phyloP scores from a whole-genome alignment of 92 coral and sea anemone species.

The Paramuricea clavata region DNA sequence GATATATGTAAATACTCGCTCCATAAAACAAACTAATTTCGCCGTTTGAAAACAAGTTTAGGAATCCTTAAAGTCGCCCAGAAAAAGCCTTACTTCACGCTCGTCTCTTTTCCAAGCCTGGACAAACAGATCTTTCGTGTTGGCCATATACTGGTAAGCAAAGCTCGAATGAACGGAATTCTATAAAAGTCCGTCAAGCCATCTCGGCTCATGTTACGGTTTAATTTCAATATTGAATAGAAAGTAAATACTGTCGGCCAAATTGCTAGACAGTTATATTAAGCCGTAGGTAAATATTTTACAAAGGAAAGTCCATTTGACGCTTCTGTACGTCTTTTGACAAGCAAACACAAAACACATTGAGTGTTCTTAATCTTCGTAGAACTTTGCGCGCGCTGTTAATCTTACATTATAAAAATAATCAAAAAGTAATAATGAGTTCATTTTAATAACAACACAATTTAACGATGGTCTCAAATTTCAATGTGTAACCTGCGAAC shows the following conservation, averaged over 20 bases:
- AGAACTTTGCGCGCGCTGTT: no score
- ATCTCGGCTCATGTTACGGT: constrained; percentile 32
- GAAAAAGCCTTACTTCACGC: neutral
- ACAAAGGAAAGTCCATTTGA: neutral
- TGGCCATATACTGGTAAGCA: neutral
- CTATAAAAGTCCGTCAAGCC: neutral
- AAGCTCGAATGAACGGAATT: constrained; percentile 9
- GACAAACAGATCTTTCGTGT: neutral
- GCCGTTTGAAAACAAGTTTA: neutral
- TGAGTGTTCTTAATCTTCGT: no score
- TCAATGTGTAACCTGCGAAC: no score
- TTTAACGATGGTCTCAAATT: no score
- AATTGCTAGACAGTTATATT: neutral
- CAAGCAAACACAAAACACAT: neutral
- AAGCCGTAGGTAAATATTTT: neutral
- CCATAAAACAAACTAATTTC: constrained; percentile 64
- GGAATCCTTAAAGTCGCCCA: neutral
- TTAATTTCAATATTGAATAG: neutral
- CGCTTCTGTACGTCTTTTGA: neutral
- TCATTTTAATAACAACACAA: no score
- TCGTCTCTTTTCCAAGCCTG: neutral
- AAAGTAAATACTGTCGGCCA: constrained; percentile 16
- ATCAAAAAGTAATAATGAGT: no score
- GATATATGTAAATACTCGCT: constrained; percentile 83
- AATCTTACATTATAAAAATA: no score